Conservation (phyloP, 2,113 vertebrate species). For the Solea solea region DNA sequence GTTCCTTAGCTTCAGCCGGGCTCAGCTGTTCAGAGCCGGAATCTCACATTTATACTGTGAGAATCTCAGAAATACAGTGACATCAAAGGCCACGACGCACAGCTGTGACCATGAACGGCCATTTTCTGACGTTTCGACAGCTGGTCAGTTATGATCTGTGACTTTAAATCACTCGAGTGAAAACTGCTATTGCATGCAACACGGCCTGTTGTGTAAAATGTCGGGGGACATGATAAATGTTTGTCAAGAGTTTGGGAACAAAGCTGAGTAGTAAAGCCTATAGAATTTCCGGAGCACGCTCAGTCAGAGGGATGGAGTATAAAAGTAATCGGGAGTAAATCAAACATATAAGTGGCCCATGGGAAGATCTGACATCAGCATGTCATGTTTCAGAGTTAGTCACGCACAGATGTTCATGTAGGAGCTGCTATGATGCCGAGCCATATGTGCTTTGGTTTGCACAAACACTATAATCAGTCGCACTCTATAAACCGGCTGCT, state of each 20-base stretch:
- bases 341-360: slow-evolving; percentile 42
- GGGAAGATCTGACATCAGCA: slow-evolving; percentile 56
- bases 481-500: slow-evolving; percentile 65
- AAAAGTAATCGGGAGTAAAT: slow-evolving; percentile 61
- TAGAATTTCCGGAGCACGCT: slow-evolving; percentile 18
- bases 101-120: slow-evolving; percentile 45
- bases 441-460: slow-evolving; percentile 63
- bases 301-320: slow-evolving; percentile 16
- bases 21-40: slow-evolving; percentile 11
- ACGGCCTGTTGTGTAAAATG: slow-evolving; percentile 46
- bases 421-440: slow-evolving; percentile 54
- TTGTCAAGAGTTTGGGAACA: slow-evolving; percentile 46
- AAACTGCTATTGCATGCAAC: slow-evolving; percentile 50
- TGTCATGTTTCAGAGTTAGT: slow-evolving; percentile 63
- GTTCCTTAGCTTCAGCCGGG: background rate
- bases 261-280: slow-evolving; percentile 42
- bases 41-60: slow-evolving; percentile 35
- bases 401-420: slow-evolving; percentile 72
- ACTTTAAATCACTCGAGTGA: slow-evolving; percentile 39
- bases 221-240: slow-evolving; percentile 47
- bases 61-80: slow-evolving; percentile 36
- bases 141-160: slow-evolving; percentile 42
- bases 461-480: slow-evolving; percentile 79
- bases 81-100: slow-evolving; percentile 46
- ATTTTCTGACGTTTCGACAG: slow-evolving; percentile 36